These are phyloP conservation scores for Girardinus metallicus DNA, from an alignment of 2,797 vertebrate species.

Conservation along the genomic window DNA sequence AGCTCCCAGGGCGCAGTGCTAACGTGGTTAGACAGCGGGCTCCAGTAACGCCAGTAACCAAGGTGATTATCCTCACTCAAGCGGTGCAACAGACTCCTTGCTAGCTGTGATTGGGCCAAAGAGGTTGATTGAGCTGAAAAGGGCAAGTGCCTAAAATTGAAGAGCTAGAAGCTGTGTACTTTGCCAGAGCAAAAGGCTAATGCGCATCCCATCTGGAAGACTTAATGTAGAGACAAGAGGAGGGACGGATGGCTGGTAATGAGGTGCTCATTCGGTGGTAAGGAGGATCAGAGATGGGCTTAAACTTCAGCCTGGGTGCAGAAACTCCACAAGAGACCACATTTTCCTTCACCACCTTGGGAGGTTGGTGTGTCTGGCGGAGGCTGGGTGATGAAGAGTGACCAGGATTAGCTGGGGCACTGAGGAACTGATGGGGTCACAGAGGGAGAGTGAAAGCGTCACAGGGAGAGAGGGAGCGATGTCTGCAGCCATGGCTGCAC, in stretches of 20 bases:
- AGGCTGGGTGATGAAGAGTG: slow-evolving; percentile 72
- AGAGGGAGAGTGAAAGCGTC: slow-evolving; percentile 43
- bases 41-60: slow-evolving; percentile 66
- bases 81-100: slow-evolving; percentile 42
- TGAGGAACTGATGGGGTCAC: slow-evolving; percentile 70
- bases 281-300: slow-evolving; percentile 55
- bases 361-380: slow-evolving; percentile 58
- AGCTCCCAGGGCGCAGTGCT: slow-evolving; percentile 58
- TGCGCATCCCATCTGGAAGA: slow-evolving; percentile 56
- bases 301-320: slow-evolving; percentile 46
- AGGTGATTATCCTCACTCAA: slow-evolving; percentile 77
- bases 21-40: slow-evolving; percentile 66
- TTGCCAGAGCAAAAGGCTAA: slow-evolving; percentile 58
- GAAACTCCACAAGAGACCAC: slow-evolving; percentile 53
- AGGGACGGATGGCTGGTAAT: slow-evolving; percentile 55
- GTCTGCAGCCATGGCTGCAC: slow-evolving; percentile 52
- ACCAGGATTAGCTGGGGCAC: slow-evolving; percentile 65
- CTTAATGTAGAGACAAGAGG: slow-evolving; percentile 52
- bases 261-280: slow-evolving; percentile 49
- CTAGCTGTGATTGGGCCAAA: slow-evolving; percentile 68
- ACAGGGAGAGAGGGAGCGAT: slow-evolving; percentile 37
- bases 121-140: slow-evolving; percentile 76
- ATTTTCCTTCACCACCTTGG: slow-evolving; percentile 54
- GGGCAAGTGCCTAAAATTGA: slow-evolving; percentile 73
- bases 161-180: slow-evolving; percentile 62